Evolutionary conservation across 2,797 vertebrate genomes (phyloP), one percentile per base, ranked within the genome.

Genomic region (Danio kyathit): DNA sequence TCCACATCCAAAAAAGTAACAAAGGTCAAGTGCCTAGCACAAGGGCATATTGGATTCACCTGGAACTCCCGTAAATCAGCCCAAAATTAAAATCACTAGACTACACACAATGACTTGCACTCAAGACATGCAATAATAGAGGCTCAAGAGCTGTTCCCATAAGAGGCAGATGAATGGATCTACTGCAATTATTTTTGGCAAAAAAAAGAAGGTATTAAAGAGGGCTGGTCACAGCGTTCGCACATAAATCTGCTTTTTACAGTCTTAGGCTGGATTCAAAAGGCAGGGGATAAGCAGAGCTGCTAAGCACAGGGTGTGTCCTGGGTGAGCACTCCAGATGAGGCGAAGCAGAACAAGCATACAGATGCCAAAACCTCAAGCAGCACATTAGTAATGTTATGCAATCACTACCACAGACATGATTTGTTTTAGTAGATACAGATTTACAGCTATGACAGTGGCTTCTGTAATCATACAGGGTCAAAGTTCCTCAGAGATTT

Each of bases 361-460:
- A 74, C 63, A 63, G 19, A 63, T 49, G 72, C 63, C 40, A 73
- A 64, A 86, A 83, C 60, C 56, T 11, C 29, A 49, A 82, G 63
- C 56, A n/a, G 46, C 21, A 64, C 46, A 51, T 43, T 46, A 41
- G 56, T 16, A 43, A 13, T 0, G 57, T 82, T 79, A 76, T 19
- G 52, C 77, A 79, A 85, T 48, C 6, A 7, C n/a, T 52, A 60
- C 67, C 12, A 5, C 9, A 48, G 12, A 43, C 40, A 29, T 11
- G 71, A 76, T 69, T 51, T n/a, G 38, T 41, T 65, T 21, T 19
- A 38, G 44, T 51, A 64, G 61, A 74, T 49, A 69, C 74, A 48
- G n/a, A 74, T 79, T 73, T 78, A 51, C 3, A 19, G 29, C 52
- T 16, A n/a, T 5, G 2, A 21, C n/a, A 75, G n/a, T 41, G 51